Conservation (phyloP, 92 coral and sea anemone genomes). For the Phenganax subtilis region DNA sequence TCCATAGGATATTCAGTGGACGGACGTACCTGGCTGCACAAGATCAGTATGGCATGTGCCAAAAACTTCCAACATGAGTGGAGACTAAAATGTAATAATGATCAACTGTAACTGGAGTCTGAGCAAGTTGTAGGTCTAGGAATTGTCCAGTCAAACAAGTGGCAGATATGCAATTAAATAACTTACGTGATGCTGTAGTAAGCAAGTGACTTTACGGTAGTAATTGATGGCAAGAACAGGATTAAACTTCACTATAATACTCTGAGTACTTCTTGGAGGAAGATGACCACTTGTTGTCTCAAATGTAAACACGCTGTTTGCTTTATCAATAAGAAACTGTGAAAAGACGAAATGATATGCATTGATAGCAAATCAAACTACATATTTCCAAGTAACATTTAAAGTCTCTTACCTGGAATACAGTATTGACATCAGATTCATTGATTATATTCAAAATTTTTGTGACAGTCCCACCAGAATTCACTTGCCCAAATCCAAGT, state of each 20-base stretch:
- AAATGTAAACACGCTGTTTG: slow-evolving; percentile 77
- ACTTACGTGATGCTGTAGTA: slow-evolving; percentile 84
- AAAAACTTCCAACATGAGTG: slow-evolving; percentile 73
- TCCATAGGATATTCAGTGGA: background rate
- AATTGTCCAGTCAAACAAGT: background rate
- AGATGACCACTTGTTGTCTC: slow-evolving; percentile 71
- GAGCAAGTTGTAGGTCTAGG: no score
- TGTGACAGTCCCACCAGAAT: slow-evolving; percentile 65
- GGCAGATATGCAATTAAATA: background rate
- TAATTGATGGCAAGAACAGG: slow-evolving; percentile 81
- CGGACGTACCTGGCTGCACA: slow-evolving; percentile 72
- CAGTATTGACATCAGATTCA: slow-evolving; percentile 67
- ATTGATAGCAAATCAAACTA: background rate
- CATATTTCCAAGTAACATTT: background rate
- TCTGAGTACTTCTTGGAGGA: slow-evolving; percentile 61
- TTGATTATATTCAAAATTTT: slow-evolving; percentile 72
- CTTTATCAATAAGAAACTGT: slow-evolving; percentile 85
- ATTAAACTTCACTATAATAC: slow-evolving; percentile 58
- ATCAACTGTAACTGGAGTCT: no score
- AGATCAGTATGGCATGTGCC: slow-evolving; percentile 98
- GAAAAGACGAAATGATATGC: background rate
- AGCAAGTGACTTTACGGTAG: slow-evolving; percentile 77
- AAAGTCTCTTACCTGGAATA: slow-evolving; percentile 62
- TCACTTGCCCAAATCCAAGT: slow-evolving; percentile 83
- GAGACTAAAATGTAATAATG: slow-evolving; percentile 51